These are phyloP conservation scores for Nyctereutes procyonoides DNA, from an alignment of 2,113 vertebrate species.

Conservation along the genomic window DNA sequence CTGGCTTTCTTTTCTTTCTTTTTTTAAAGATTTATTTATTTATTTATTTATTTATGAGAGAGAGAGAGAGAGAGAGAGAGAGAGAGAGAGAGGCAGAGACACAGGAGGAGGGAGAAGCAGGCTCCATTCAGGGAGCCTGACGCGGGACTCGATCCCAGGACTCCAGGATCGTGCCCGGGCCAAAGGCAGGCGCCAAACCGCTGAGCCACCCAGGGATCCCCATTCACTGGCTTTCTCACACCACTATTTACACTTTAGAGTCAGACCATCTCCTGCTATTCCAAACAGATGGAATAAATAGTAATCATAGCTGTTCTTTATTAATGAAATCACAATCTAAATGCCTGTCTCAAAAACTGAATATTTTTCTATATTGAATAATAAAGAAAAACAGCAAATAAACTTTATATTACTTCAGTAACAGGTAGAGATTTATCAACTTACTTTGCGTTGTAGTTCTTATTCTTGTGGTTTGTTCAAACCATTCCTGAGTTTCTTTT, in stretches of 20 bases:
- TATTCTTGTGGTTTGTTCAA: background rate
- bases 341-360: slow-evolving; percentile 30
- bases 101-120: too few relatives aligned
- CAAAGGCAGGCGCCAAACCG: too few relatives aligned
- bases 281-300: background rate
- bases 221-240: background rate
- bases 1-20: background rate
- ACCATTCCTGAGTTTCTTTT: background rate
- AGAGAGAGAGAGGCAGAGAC: too few relatives aligned
- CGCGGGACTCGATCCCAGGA: too few relatives aligned
- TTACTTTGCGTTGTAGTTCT: slow-evolving; percentile 60
- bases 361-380: background rate
- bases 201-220: too few relatives aligned
- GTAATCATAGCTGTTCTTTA: background rate
- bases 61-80: too few relatives aligned
- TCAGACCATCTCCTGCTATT: background rate
- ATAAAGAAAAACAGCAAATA: background rate
- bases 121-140: too few relatives aligned
- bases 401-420: slow-evolving; percentile 9
- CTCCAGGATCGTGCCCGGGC: too few relatives aligned
- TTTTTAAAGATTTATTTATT: too few relatives aligned
- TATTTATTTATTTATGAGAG: too few relatives aligned
- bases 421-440: background rate
- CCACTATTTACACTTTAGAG: background rate
- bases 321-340: slow-evolving; percentile 20